A percentile compares a stretch with the other conserved stretches of the same genome.
These are phyloP conservation scores for Corvus hawaiiensis DNA, from an alignment of 2,113 vertebrate genomes.

Conservation along the genomic window DNA sequence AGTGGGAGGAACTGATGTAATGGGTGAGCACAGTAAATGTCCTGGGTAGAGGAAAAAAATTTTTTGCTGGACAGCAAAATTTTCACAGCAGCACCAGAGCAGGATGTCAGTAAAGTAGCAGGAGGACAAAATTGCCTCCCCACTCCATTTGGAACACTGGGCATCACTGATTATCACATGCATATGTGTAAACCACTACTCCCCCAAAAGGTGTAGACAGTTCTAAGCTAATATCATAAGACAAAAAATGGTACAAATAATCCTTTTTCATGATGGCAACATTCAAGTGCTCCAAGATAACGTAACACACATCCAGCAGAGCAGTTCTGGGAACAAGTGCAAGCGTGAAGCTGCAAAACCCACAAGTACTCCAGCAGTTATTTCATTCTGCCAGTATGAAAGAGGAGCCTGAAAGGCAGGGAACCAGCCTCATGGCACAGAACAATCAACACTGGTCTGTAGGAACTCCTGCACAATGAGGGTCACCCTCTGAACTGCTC, in stretches of 20 bases:
- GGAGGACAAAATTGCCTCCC: neutral
- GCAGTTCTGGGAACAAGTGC: neutral
- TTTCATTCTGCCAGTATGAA: neutral
- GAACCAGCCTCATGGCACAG: neutral
- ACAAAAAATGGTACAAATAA: neutral
- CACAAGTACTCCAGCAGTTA: neutral
- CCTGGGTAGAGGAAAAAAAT: neutral
- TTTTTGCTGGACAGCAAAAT: neutral
- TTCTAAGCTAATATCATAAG: neutral
- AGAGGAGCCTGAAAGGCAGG: neutral
- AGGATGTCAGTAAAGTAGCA: neutral
- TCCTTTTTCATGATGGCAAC: neutral
- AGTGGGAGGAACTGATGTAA: neutral
- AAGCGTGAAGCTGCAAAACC: neutral
- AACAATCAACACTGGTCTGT: neutral
- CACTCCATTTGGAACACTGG: neutral
- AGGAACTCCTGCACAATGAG: neutral
- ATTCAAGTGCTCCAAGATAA: neutral
- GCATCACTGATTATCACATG: neutral
- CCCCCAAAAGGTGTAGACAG: neutral
- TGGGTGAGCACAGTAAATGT: neutral
- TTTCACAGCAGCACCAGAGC: neutral
- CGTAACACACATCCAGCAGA: accelerated
- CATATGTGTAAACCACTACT: neutral
- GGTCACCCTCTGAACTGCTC: neutral